phyloP scores from a whole-genome alignment of 2,113 vertebrate species.

The Gasterosteus nipponicus region DNA sequence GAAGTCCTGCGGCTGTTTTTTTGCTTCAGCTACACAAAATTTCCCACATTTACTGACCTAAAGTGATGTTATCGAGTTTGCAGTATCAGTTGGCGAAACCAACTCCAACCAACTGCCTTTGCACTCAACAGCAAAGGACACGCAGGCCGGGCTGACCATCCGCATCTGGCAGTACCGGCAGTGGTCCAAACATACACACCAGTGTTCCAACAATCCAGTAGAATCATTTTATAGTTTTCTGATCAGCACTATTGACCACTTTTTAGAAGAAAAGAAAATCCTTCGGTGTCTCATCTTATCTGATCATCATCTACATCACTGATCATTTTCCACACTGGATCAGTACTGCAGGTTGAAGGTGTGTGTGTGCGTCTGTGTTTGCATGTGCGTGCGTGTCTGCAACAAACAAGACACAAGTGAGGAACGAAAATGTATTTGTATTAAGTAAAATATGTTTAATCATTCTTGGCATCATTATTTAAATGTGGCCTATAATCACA shows the following conservation, averaged over 20 bases:
- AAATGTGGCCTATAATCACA: conserved; percentile 29
- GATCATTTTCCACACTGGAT: neutral
- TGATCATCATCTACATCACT: neutral
- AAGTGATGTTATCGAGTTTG: neutral
- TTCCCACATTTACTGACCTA: neutral
- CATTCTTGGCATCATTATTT: conserved; percentile 31
- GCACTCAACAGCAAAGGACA: neutral
- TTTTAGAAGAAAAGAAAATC: neutral
- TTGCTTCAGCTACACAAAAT: neutral
- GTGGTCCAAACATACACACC: neutral
- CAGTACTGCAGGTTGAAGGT: neutral
- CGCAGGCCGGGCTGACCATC: neutral
- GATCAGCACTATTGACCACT: neutral
- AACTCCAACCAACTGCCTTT: neutral
- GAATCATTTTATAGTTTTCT: neutral
- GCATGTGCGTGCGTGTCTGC: neutral
- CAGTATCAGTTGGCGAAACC: neutral
- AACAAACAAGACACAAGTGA: neutral
- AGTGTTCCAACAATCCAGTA: neutral
- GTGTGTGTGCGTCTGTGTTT: neutral
- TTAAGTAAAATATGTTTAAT: conserved; percentile 48
- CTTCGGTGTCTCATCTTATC: neutral
- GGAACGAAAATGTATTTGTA: neutral
- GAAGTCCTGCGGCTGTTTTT: neutral
- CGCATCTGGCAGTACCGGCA: too few relatives aligned